Percentiles rank a stretch among this genome's conserved stretches.
Conservation (phyloP, 2,888 invertebrate genomes). For the Clostera curtula region DNA sequence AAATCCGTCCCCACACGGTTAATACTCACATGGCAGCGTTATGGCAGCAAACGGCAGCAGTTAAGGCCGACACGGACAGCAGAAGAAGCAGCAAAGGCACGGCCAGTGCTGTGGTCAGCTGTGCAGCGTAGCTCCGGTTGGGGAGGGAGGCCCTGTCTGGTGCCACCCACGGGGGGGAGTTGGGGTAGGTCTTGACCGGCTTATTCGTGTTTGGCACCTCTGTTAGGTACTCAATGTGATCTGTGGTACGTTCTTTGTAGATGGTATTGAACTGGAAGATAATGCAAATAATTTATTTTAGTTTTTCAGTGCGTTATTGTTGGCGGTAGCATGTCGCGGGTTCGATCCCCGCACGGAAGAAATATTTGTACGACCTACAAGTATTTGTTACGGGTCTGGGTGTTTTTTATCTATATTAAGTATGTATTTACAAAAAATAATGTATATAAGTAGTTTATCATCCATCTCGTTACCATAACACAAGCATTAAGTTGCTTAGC, state of each 20-base stretch:
- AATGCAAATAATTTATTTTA: background rate
- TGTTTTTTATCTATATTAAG: too few species aligned
- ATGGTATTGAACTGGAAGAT: constrained; percentile 54
- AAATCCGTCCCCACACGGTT: too few species aligned
- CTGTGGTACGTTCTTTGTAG: constrained; percentile 46
- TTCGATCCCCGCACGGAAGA: too few species aligned
- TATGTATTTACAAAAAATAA: too few species aligned
- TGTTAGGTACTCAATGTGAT: constrained; percentile 50
- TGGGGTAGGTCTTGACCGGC: constrained; percentile 24
- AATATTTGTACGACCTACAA: too few species aligned
- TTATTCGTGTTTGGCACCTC: constrained; percentile 36
- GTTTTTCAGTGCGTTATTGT: too few species aligned
- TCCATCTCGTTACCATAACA: too few species aligned
- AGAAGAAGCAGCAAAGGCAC: constrained; percentile 81
- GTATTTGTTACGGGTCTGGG: too few species aligned
- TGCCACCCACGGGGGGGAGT: constrained; percentile 74
- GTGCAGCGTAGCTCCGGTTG: constrained; percentile 79
- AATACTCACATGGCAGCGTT: background rate
- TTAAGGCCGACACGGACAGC: constrained; percentile 78
- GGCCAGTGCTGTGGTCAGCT: constrained; percentile 80
- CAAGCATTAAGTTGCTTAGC: too few species aligned
- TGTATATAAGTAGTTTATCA: too few species aligned
- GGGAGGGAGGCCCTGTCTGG: constrained; percentile 84
- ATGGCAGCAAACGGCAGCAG: constrained; percentile 44
- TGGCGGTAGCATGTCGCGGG: too few species aligned